phyloP scores from a whole-genome alignment of 2,113 vertebrate genomes.

The Tetrax tetrax region DNA sequence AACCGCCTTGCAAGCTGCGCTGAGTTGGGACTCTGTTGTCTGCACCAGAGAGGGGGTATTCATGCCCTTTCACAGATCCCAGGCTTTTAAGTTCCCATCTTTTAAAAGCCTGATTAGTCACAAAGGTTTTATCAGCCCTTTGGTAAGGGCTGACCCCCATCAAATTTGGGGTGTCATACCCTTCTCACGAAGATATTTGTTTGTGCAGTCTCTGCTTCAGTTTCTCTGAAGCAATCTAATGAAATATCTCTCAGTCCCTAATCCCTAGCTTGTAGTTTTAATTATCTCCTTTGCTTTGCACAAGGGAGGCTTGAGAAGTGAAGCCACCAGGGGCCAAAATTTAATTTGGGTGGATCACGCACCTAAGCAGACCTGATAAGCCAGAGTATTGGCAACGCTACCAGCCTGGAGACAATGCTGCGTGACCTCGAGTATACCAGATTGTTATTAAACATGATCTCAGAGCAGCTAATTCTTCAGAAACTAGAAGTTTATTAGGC shows the following conservation, averaged over 20 bases:
- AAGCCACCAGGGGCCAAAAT: neutral
- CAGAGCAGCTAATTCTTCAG: neutral
- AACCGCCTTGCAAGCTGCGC: fast-evolving
- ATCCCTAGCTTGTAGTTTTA: neutral
- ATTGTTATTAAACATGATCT: conserved; percentile 1
- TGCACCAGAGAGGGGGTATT: neutral
- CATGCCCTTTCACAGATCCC: neutral
- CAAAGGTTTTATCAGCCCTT: neutral
- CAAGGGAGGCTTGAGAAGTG: neutral
- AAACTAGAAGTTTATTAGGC: conserved; percentile 25
- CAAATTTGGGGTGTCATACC: neutral
- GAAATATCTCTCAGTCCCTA: neutral
- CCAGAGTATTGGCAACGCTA: neutral
- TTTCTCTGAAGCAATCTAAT: neutral
- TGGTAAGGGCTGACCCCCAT: neutral
- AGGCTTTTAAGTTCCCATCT: neutral
- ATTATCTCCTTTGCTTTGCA: neutral
- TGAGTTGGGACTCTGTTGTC: neutral
- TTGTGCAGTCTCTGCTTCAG: neutral
- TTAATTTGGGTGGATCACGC: neutral
- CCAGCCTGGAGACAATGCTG: neutral
- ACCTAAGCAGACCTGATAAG: neutral
- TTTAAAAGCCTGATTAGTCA: neutral
- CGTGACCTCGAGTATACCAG: neutral
- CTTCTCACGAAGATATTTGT: neutral